Base-by-base conservation (phyloP, 2,888 invertebrate genomes). In the Rhaphigaster nebulosa region DNA sequence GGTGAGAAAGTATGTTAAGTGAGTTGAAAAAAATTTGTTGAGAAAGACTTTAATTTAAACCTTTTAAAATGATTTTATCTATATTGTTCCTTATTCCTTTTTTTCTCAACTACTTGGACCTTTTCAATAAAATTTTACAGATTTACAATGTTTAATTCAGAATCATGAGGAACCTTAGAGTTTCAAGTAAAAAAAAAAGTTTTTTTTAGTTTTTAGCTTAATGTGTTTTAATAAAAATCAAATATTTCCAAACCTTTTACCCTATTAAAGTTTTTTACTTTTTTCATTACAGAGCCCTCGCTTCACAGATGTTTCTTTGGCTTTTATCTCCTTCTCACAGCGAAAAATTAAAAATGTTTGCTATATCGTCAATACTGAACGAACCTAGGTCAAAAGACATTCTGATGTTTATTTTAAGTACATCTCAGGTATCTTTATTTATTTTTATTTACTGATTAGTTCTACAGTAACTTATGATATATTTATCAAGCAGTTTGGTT, bases 301-400 rank as follows among this genome's bases (percentile, higher is more conserved):
- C 94, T 0, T 94, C 94, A 0, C 94, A 93, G 92, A 93, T 95
- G 87, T 93, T 95, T 93, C 93, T 94, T 2, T 95, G 94, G 94
- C 93, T 95, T 56, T 92, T 95, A 56, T 93, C 94, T 15, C 94
- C 95, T 0, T 93, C 93, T 87, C 95, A 95, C 91, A 93, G 93
- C 87, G 93, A 94, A 80, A 93, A 93, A 34, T 93, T 94, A 10
- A 93, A 94, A 90, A 93, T 94, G 65, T 94, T 94, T 92, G 94
- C 94, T 0, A 93, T 95, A 0, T 93, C 94, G 91, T 93, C 94
- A 2, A 91, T 95, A 26, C 93, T 94, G 93, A 94, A 94, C 87
- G 94, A 94, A 92, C 93, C 94, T 0, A 94, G 93, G 90, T 93
- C 94, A 10, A 94, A 94, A 91, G 94, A 94, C 87, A 93, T 94